Percentiles rank a stretch among this genome's conserved stretches.
Conservation (phyloP, 1,140 invertebrate genomes). For the Drosophila athabasca region DNA sequence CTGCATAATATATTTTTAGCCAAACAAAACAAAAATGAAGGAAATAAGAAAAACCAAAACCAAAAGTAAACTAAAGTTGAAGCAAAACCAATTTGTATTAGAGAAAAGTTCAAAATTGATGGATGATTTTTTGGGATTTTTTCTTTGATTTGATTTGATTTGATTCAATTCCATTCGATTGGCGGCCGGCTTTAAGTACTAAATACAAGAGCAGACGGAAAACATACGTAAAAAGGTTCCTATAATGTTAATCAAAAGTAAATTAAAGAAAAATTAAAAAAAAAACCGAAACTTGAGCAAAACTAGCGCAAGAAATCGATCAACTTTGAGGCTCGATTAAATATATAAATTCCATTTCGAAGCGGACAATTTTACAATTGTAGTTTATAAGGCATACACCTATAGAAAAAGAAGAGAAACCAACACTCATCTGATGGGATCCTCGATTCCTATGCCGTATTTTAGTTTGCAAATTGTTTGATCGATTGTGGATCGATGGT, state of each 20-base stretch:
- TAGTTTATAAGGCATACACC: conserved; percentile 58
- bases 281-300: conserved; percentile 41
- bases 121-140: conserved; percentile 28
- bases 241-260: conserved; percentile 80
- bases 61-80: conserved; percentile 43
- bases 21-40: conserved; percentile 54
- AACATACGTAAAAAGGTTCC: conserved; percentile 82
- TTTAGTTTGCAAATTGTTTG: conserved; percentile 75
- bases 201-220: conserved; percentile 46
- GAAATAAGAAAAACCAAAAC: conserved; percentile 23
- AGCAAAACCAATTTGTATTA: conserved; percentile 61
- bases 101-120: conserved; percentile 66
- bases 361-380: conserved; percentile 76
- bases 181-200: conserved; percentile 31
- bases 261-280: conserved; percentile 43
- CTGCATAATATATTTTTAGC: conserved; percentile 83
- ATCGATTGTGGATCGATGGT: not conserved
- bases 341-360: conserved; percentile 63
- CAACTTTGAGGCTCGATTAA: conserved; percentile 36
- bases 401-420: conserved; percentile 17
- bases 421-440: conserved; percentile 7
- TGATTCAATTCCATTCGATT: conserved; percentile 36
- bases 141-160: conserved; percentile 44
- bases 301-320: conserved; percentile 30
- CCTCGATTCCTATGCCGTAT: conserved; percentile 47